Evolutionary conservation across 2,888 invertebrate species (phyloP), one percentile per base, ranked within the genome.

Genomic region (Lamellibrachia satsuma): DNA sequence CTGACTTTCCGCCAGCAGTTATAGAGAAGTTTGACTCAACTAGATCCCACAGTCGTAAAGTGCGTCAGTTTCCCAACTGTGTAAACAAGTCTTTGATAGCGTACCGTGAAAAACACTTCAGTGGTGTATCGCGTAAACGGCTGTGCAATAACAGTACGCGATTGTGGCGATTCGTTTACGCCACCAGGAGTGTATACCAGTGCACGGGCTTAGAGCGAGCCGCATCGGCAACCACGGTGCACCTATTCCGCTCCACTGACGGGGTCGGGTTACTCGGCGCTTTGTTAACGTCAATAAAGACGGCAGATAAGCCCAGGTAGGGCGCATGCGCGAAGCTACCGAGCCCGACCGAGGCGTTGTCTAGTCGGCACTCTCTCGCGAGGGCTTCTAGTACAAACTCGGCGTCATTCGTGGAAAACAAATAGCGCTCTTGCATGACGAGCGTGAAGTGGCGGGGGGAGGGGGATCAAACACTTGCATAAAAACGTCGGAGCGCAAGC

Each of bases 301-400:
- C 75, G 22, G 75, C 75, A 75, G 75, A 75, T 75, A 75, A 75
- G 75, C 75, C 22, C 75, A 75, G 22, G 75, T 75, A n/a, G 75
- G 75, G 75, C 75, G 75, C 75, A 75, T 75, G 75, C 75, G 75
- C 75, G 75, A 75, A 15, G 75, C 75, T 75, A 75, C 75, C n/a
- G 39, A 6, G 75, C 22, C 22, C 75, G 75, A 15, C 75, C 6
- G 3, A 75, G 75, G 75, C 75, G 75, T 22, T 75, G 75, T 75
- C 75, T 75, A 75, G 75, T 22, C 75, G 75, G 75, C 75, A 75
- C 75, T 75, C 75, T 75, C 75, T 22, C 11, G 75, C 75, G 15
- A n/a, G 75, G 75, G 22, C 75, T 75, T 15, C 22, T n/a, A 75
- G 75, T 75, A n/a, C 75, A 75, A 75, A 75, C 15, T 11, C 22